Evolutionary conservation across 2,113 vertebrate species (phyloP).

Genomic region (Spermophilus dauricus): DNA sequence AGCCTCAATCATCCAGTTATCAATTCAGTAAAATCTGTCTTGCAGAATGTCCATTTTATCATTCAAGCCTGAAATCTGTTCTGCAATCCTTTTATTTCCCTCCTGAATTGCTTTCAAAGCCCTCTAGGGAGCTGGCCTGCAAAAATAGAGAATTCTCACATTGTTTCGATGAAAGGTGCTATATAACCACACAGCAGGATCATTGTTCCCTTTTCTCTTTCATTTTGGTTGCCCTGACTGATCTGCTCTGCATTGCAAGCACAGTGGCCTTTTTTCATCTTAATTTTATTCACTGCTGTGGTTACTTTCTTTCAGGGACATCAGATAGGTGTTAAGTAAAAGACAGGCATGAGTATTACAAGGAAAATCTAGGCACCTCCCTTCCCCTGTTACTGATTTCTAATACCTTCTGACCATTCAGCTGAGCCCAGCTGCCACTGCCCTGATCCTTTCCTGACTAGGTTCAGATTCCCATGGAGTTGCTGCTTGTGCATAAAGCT

Average conservation of each 20-base stretch:
- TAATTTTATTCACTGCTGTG: conserved; percentile 83
- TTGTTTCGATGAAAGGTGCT: conserved; percentile 85
- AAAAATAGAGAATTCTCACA: conserved; percentile 85
- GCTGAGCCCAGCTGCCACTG: neutral
- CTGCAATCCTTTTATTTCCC: conserved; percentile 85
- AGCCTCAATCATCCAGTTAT: conserved; percentile 85
- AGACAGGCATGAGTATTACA: conserved; percentile 58
- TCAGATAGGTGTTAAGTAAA: conserved; percentile 83
- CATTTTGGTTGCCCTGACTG: conserved; percentile 78
- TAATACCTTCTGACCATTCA: conserved; percentile 59
- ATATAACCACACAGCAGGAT: conserved; percentile 83
- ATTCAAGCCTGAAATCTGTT: conserved; percentile 85
- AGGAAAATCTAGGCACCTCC: conserved; percentile 67
- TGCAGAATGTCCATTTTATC: conserved; percentile 85
- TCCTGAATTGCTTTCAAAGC: conserved; percentile 85
- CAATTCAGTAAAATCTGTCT: conserved; percentile 86
- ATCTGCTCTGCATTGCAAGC: conserved; percentile 80
- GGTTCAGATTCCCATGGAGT: conserved; percentile 64
- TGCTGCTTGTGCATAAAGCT: conserved; percentile 74
- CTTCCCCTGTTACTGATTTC: conserved; percentile 70
- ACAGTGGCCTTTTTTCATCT: conserved; percentile 79
- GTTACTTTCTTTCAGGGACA: conserved; percentile 78
- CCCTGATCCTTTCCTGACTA: neutral
- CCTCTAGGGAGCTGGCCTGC: conserved; percentile 83
- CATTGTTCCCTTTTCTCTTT: conserved; percentile 81